These are phyloP conservation scores for Dryobota labecula DNA, from an alignment of 2,888 invertebrate species.

Conservation along the genomic window DNA sequence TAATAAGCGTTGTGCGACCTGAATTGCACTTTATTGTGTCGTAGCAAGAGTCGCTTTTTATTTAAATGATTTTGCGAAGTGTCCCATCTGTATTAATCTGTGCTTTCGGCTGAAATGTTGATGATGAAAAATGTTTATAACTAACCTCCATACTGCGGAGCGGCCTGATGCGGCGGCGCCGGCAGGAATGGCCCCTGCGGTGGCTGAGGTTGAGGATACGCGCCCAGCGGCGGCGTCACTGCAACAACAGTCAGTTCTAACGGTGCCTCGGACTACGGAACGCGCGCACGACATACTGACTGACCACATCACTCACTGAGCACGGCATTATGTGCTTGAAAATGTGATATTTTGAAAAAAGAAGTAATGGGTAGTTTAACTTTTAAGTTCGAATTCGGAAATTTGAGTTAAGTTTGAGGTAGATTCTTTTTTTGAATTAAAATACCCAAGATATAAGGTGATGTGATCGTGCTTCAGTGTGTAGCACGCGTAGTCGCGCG, in stretches of 20 bases:
- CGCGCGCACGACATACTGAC: conserved; percentile 47
- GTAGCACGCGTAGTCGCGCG: conserved; percentile 59
- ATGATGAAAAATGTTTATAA: too few relatives aligned
- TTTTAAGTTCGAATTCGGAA: neutral
- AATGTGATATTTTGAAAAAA: neutral
- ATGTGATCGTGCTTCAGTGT: conserved; percentile 44
- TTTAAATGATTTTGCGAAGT: too few relatives aligned
- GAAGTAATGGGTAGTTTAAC: conserved; percentile 42
- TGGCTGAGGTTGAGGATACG: conserved; percentile 91
- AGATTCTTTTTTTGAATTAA: conserved; percentile 21
- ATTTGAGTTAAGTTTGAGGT: neutral
- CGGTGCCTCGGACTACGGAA: conserved; percentile 29
- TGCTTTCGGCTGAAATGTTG: too few relatives aligned
- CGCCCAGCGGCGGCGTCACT: conserved; percentile 89
- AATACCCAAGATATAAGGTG: conserved; percentile 52
- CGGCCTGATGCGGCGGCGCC: conserved; percentile 92
- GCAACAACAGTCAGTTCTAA: conserved; percentile 82
- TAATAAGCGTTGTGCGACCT: too few relatives aligned
- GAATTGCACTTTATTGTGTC: too few relatives aligned
- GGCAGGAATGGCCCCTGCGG: conserved; percentile 92
- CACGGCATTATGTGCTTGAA: conserved; percentile 9
- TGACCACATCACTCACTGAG: conserved; percentile 47
- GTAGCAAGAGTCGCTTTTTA: too few relatives aligned
- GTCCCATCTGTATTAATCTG: too few relatives aligned
- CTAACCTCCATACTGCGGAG: conserved; percentile 89